Conservation (phyloP, 2,113 vertebrate species). For the Larimichthys crocea region DNA sequence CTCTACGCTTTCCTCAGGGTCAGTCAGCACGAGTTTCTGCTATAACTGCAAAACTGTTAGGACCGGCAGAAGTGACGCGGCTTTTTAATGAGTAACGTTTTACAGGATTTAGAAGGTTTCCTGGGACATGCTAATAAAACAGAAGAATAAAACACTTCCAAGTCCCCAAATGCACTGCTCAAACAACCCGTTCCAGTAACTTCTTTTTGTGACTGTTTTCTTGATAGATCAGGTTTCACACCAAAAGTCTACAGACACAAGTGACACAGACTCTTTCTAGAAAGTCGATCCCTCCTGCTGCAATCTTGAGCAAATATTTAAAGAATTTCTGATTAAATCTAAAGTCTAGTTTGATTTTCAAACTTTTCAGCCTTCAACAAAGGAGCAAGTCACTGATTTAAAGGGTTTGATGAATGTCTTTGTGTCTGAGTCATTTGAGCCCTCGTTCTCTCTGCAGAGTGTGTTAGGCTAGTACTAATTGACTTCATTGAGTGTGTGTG, state of each 20-base stretch:
- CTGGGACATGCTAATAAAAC: background rate
- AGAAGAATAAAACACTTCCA: background rate
- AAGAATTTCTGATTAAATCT: background rate
- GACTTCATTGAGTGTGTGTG: conserved; percentile 8
- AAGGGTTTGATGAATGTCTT: background rate
- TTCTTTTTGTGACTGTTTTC: background rate
- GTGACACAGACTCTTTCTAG: background rate
- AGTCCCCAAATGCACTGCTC: background rate
- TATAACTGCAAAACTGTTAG: background rate
- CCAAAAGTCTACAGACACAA: background rate
- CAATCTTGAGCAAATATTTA: background rate
- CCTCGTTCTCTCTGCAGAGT: background rate
- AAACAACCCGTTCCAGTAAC: background rate
- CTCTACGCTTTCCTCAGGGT: conserved; percentile 96
- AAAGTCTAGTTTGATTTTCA: background rate
- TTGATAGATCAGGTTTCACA: background rate
- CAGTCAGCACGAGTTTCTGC: conserved; percentile 49
- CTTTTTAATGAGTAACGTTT: background rate
- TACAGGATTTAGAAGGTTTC: background rate
- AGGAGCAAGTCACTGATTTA: background rate
- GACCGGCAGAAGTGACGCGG: background rate
- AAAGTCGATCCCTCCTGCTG: background rate
- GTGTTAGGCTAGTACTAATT: background rate
- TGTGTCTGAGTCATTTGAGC: background rate
- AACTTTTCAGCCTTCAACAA: background rate